These are phyloP conservation scores for Poecile montanus DNA, from an alignment of 2,797 vertebrate genomes.

Conservation along the genomic window DNA sequence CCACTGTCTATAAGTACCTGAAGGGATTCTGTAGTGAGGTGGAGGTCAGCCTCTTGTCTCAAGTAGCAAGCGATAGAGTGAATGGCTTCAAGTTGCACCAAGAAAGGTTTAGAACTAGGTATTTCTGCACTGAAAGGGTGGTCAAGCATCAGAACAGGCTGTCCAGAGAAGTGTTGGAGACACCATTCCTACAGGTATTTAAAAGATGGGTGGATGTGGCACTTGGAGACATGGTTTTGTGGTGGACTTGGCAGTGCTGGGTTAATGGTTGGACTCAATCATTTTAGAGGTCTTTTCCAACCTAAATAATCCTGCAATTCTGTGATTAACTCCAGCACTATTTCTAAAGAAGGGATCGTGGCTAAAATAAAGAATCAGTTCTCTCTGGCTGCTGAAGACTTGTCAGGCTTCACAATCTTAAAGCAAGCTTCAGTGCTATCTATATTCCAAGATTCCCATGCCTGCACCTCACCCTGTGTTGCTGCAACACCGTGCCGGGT, in stretches of 20 bases:
- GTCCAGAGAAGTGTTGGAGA: neutral
- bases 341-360: neutral
- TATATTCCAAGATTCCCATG: rapidly evolving
- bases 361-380: neutral
- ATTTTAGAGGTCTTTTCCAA: neutral
- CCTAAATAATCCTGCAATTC: neutral
- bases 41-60: neutral
- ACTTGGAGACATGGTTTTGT: neutral
- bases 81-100: neutral
- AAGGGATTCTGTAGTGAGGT: neutral
- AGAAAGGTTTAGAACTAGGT: neutral
- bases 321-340: neutral
- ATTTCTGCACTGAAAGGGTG: neutral
- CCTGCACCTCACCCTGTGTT: neutral
- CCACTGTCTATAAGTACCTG: neutral
- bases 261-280: neutral
- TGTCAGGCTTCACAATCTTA: neutral
- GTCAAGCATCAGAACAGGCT: neutral
- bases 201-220: rapidly evolving
- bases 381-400: neutral
- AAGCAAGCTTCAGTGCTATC: neutral
- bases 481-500: rapidly evolving
- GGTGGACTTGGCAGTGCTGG: neutral
- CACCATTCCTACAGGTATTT: neutral
- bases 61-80: neutral